These are phyloP conservation scores for Numida meleagris DNA, from an alignment of 2,113 vertebrate genomes.

Conservation along the genomic window DNA sequence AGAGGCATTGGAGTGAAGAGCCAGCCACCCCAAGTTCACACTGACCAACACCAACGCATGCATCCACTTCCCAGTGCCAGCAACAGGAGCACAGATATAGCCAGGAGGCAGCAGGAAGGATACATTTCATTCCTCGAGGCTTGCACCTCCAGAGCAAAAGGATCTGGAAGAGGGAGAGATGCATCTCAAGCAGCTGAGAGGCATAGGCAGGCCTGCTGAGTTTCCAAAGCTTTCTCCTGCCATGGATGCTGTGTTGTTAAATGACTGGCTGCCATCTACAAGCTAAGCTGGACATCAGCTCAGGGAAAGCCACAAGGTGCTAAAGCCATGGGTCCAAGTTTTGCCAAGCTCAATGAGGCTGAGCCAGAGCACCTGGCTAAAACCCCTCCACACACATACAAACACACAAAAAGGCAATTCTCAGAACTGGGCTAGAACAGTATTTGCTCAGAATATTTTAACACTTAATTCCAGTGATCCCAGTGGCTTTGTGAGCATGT, in stretches of 20 bases:
- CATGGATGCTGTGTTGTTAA: neutral
- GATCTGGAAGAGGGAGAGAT: neutral
- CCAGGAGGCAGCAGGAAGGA: neutral
- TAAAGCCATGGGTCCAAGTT: neutral
- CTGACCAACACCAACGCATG: fast-evolving
- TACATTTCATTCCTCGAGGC: neutral
- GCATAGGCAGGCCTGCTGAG: neutral
- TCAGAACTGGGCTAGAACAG: constrained; percentile 27
- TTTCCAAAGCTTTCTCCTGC: neutral
- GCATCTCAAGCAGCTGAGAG: neutral
- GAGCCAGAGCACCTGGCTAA: constrained; percentile 6
- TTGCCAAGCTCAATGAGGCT: neutral
- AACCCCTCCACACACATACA: neutral
- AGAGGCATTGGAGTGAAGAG: neutral
- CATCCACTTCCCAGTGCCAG: neutral
- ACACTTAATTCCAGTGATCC: neutral
- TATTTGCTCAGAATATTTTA: constrained; percentile 24
- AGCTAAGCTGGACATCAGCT: neutral
- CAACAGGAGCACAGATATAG: neutral
- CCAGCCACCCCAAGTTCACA: fast-evolving
- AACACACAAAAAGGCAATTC: neutral
- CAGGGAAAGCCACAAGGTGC: neutral
- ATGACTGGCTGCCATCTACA: neutral
- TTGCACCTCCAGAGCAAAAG: neutral
- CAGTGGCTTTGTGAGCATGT: neutral